Base-by-base conservation (phyloP, 2,113 vertebrate genomes). In the Neolamprologus hecqui region DNA sequence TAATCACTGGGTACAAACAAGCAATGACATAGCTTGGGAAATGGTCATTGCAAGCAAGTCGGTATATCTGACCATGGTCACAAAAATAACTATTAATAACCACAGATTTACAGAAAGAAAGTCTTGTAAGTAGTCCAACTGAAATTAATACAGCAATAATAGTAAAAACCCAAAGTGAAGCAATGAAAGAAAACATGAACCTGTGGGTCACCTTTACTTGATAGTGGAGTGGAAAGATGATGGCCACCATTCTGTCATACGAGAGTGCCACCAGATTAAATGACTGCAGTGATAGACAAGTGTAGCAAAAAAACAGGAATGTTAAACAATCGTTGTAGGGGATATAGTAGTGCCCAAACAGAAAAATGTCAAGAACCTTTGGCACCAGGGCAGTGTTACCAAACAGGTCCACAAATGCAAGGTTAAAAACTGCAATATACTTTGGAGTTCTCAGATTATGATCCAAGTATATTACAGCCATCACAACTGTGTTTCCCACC, bases 231-330 rank as follows among this genome's bases (percentile, higher is more conserved):
- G 96, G 96, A 83, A 87, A 95, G 55, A 89, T 91, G 57, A 96
- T 96, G 5, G 96, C 96, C 5, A 97, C 23, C 6, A 96, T 65
- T 73, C 96, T 93, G 92, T 97, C 96, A 68, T 94, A 96, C 5
- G 94, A 85, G 11, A 96, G 94, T 2, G 89, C 89, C 28, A 96
- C 91, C 40, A 97, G 91, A 40, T 96, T 96, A 54, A 96, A 65
- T 28, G 95, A 88, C 83, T 96, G 96, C 93, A 96, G 86, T 1
- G 83, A 88, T 42, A 95, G 87, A 6, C 85, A 94, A 9, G 89
- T 82, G 88, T 87, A 95, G 63, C 93, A 93, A 92, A 97, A 96
- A 90, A 95, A 97, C 28, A 95, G 45, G 55, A 94, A 94, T 0
- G 89, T n/a, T 88, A 96, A 82, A 75, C 96, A 96, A 13, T 90